Evolutionary conservation across 2,888 invertebrate genomes (phyloP).

Genomic region (Drosophila heteroneura): DNA sequence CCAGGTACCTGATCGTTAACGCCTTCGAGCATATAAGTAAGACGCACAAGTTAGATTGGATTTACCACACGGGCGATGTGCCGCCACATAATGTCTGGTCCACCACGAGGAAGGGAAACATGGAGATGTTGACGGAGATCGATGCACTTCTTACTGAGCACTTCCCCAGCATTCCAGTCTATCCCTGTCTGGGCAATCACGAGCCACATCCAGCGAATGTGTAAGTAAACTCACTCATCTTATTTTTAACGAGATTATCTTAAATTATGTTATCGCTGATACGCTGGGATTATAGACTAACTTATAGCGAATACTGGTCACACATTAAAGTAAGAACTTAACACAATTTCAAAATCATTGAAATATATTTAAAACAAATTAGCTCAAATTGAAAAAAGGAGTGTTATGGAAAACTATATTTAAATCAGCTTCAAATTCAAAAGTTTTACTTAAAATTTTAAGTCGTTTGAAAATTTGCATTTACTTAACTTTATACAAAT

Average conservation of each 20-base stretch:
- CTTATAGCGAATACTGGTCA: too few species aligned
- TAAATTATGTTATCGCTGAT: neutral
- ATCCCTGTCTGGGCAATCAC: slow-evolving; percentile 92
- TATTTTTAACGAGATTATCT: neutral
- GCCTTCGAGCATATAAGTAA: slow-evolving; percentile 88
- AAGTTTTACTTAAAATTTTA: neutral
- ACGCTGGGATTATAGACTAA: neutral
- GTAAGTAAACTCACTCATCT: slow-evolving; percentile 87
- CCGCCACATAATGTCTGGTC: slow-evolving; percentile 95
- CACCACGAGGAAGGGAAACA: slow-evolving; percentile 89
- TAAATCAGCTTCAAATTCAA: too few species aligned
- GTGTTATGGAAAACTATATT: too few species aligned
- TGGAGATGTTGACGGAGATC: slow-evolving; percentile 87
- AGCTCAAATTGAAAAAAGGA: too few species aligned
- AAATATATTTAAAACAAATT: neutral
- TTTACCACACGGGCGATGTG: slow-evolving; percentile 95
- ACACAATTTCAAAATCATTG: neutral
- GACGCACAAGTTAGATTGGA: slow-evolving; percentile 88
- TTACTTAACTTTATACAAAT: neutral
- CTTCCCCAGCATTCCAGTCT: slow-evolving; percentile 88
- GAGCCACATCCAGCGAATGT: slow-evolving; percentile 93
- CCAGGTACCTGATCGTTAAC: slow-evolving; percentile 89
- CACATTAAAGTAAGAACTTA: neutral
- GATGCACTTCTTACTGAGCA: slow-evolving; percentile 86
- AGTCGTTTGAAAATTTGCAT: neutral